Conservation (phyloP, 2,113 vertebrate species). For the Sula dactylatra region DNA sequence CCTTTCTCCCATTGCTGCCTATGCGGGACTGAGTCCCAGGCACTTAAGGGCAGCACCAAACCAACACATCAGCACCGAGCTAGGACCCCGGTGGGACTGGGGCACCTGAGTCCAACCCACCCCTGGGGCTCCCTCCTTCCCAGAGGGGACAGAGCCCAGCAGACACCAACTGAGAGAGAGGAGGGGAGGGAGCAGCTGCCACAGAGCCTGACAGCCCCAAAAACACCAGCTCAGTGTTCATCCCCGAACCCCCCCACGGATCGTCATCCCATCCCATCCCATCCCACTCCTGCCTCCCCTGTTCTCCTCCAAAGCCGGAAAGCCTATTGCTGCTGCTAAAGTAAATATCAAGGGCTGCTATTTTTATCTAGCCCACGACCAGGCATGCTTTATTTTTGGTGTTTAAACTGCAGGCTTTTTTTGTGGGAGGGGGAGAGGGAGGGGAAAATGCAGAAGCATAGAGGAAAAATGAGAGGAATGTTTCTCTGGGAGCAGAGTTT, state of each 20-base stretch:
- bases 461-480: slow-evolving; percentile 50
- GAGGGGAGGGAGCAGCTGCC: background rate
- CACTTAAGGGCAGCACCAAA: background rate
- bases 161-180: rapidly evolving
- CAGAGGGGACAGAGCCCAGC: background rate
- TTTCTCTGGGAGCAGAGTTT: slow-evolving; percentile 32
- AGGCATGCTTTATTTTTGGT: slow-evolving; percentile 59
- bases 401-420: slow-evolving; percentile 38
- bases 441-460: background rate
- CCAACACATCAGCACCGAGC: background rate
- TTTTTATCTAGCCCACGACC: slow-evolving; percentile 69
- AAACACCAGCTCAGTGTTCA: background rate
- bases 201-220: background rate
- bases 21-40: rapidly evolving
- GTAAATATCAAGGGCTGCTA: slow-evolving; percentile 71
- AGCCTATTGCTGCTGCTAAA: slow-evolving; percentile 19
- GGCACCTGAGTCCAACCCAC: background rate
- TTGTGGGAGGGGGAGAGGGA: slow-evolving; percentile 14
- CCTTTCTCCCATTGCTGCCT: background rate
- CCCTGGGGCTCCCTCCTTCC: background rate
- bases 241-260: rapidly evolving
- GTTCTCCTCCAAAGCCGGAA: slow-evolving; percentile 35
- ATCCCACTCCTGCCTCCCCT: background rate
- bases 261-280: background rate
- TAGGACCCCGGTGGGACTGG: background rate